Evolutionary conservation across 2,113 vertebrate species (phyloP), one percentile per base, ranked within the genome.

Genomic region (Chaetodon trifascialis): DNA sequence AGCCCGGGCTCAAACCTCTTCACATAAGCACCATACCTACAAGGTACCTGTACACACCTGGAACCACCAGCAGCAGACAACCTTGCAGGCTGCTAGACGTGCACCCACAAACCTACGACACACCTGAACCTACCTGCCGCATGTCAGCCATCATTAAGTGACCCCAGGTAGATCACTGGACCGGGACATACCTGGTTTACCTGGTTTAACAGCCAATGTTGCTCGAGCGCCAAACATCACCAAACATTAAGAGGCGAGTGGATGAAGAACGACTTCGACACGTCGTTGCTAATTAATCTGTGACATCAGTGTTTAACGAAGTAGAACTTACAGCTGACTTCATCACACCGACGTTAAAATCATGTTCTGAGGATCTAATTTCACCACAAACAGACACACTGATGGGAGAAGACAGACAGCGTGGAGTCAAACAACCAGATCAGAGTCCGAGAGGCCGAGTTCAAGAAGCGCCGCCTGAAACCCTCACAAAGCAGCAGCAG

Each of bases 141-240:
- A 51, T 11, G 14, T 51, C 1, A 14, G 30, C 16, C 44, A 42
- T 3, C 16, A 5, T 44, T 34, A 83, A 5, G 60, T 83, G 74
- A 83, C 42, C 25, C 67, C 73, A 59, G 66, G 62, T 36, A 60
- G 30, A 65, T 46, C 78, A 72, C 78, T 65, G 40, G 23, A 64
- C 36, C 47, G 36, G 47, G 51, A 36, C 46, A 15, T 14, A 78
- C 60, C 74, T 72, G 67, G 51, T 19, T 51, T 4, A 19, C 47
- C 38, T 38, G 49, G 3, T 19, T 8, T 11, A n/a, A 52, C 46
- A 34, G 25, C 5, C 6, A 54, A 14, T 19, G 19, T 16, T 11
- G 16, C 52, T 9, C 0, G 19, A 63, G 9, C 4, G 51, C n/a
- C n/a, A 11, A 23, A 8, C 60, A 52, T 59, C 12, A 34, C 23